Conservation (phyloP, 1,140 invertebrate species). For the Micrasema longulum region DNA sequence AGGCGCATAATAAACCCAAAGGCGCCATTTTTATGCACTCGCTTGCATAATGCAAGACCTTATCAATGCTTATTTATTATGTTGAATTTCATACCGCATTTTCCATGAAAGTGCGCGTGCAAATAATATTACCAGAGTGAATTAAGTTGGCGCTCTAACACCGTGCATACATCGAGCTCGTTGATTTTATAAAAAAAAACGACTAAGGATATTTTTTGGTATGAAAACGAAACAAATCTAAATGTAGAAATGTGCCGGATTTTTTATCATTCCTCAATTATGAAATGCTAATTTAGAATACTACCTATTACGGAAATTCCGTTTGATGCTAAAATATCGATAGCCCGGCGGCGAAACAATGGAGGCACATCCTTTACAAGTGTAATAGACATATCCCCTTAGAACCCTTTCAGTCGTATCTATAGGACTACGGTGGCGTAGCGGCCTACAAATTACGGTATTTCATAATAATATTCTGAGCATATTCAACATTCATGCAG, state of each 20-base stretch:
- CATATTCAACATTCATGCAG: constrained; percentile 36
- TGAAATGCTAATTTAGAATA: too few species aligned
- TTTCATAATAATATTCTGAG: constrained; percentile 48
- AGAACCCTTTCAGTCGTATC: constrained; percentile 43
- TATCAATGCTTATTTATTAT: constrained; percentile 52
- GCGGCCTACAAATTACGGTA: constrained; percentile 47
- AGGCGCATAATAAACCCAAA: constrained; percentile 41
- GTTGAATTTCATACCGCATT: constrained; percentile 13
- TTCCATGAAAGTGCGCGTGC: constrained; percentile 36
- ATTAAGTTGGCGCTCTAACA: constrained; percentile 6
- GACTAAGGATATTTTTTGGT: too few species aligned
- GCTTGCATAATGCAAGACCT: constrained; percentile 49
- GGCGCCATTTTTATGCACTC: constrained; percentile 49
- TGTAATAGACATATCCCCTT: constrained; percentile 43
- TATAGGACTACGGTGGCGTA: constrained; percentile 21
- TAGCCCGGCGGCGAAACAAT: constrained; percentile 35
- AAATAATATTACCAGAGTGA: constrained; percentile 20
- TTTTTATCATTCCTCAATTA: too few species aligned
- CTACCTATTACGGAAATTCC: constrained; percentile 5
- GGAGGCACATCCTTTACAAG: constrained; percentile 32
- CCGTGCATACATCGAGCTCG: neutral
- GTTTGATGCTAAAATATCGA: constrained; percentile 27
- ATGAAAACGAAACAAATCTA: too few species aligned
- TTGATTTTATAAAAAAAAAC: neutral
- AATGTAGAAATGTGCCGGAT: too few species aligned